These are phyloP conservation scores for Spongilla lacustris DNA, from an alignment of 37 sponge, comb jelly and placozoan species.

Conservation along the genomic window DNA sequence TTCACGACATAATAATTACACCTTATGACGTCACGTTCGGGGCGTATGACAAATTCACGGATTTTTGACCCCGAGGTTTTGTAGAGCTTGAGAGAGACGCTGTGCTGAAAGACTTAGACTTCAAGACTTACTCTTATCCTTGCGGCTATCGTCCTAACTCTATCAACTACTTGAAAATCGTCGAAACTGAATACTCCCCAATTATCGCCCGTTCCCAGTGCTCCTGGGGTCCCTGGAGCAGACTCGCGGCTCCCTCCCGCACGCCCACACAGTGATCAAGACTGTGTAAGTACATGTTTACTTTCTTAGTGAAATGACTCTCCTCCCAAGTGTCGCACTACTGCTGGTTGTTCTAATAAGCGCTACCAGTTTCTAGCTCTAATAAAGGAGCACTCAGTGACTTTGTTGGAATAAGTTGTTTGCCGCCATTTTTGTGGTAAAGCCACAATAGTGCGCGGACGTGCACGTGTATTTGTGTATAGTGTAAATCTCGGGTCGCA, in stretches of 20 bases:
- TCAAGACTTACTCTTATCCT: background rate
- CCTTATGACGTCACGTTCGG: background rate
- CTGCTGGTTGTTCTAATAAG: slow-evolving; percentile 43
- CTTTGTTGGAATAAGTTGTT: background rate
- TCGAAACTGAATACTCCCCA: slow-evolving; percentile 1
- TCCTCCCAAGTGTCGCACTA: background rate
- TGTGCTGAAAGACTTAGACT: background rate
- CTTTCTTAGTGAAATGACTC: background rate
- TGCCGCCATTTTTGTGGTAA: slow-evolving; percentile 8
- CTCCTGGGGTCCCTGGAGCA: background rate
- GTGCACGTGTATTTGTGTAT: background rate
- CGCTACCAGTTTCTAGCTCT: slow-evolving; percentile 17
- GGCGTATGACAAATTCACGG: background rate
- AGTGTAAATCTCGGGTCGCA: background rate
- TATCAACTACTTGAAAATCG: background rate
- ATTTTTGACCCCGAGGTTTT: background rate
- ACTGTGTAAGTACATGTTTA: background rate
- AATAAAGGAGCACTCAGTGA: slow-evolving; percentile 8
- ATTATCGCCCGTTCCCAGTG: background rate
- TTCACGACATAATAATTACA: background rate
- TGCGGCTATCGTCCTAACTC: background rate
- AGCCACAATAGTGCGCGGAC: background rate
- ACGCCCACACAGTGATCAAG: background rate
- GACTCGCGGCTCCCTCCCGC: background rate
- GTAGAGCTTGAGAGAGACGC: background rate